phyloP scores from a whole-genome alignment of 2,888 invertebrate genomes.

The Euproctis similis region DNA sequence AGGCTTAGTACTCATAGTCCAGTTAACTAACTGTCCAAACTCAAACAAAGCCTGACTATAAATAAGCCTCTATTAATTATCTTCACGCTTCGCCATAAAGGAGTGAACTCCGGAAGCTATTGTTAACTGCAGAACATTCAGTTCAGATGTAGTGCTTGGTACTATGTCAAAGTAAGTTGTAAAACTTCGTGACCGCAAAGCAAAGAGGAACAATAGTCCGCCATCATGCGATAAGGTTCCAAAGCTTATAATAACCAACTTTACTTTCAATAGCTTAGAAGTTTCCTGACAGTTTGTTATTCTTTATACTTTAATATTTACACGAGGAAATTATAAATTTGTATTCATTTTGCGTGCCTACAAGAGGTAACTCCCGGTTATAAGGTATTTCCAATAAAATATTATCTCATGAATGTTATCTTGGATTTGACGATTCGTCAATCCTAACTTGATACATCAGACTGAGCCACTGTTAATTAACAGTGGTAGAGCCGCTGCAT shows the following conservation, averaged over 20 bases:
- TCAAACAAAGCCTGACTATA: slow-evolving; percentile 6
- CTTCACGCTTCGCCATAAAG: slow-evolving; percentile 7
- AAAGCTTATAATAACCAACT: slow-evolving; percentile 42
- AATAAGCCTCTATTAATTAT: slow-evolving; percentile 9
- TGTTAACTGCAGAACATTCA: slow-evolving; percentile 4
- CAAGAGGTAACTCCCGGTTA: too few relatives aligned
- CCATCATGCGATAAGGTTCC: slow-evolving; percentile 37
- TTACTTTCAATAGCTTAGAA: slow-evolving; percentile 31
- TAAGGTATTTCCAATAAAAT: too few relatives aligned
- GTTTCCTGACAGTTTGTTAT: too few relatives aligned
- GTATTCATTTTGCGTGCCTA: too few relatives aligned
- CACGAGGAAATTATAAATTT: too few relatives aligned
- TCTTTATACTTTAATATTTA: too few relatives aligned
- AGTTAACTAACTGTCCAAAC: slow-evolving; percentile 3
- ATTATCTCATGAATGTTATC: too few relatives aligned
- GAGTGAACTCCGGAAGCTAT: slow-evolving; percentile 3
- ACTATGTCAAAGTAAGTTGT: slow-evolving; percentile 36
- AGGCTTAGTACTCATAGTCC: too few relatives aligned
- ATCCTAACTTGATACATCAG: too few relatives aligned
- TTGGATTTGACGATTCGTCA: too few relatives aligned
- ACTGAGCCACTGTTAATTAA: too few relatives aligned
- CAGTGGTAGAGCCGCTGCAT: too few relatives aligned
- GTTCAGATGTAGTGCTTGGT: slow-evolving; percentile 12
- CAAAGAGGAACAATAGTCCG: slow-evolving; percentile 21
- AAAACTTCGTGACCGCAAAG: slow-evolving; percentile 23